Evolutionary conservation across 2,888 invertebrate species (phyloP).

Genomic region (Trichopria drosophilae): DNA sequence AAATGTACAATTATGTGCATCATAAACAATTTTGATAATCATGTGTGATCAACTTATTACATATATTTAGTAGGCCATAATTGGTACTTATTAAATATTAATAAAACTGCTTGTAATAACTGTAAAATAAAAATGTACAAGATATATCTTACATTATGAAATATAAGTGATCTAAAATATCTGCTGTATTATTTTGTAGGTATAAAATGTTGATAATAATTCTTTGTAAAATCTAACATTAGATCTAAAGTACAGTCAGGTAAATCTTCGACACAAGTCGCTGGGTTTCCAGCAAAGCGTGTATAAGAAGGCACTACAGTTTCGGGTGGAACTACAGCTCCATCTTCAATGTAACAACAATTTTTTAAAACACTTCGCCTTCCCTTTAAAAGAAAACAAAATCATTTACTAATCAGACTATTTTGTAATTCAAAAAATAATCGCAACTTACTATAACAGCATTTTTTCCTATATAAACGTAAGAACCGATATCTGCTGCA

Average conservation of each 20-base stretch:
- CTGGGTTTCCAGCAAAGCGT: constrained; percentile 85
- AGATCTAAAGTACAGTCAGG: constrained; percentile 95
- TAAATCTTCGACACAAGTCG: constrained; percentile 75
- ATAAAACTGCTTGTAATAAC: too few species aligned
- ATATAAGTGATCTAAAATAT: too few species aligned
- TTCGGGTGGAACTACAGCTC: constrained; percentile 92
- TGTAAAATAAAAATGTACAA: too few species aligned
- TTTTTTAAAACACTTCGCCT: constrained; percentile 90
- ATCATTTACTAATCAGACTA: too few species aligned
- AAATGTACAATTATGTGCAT: too few species aligned
- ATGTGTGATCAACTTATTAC: too few species aligned
- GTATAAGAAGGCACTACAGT: constrained; percentile 95
- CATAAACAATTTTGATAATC: too few species aligned
- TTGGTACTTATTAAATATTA: too few species aligned
- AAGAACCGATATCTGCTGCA: constrained; percentile 94
- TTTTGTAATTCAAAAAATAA: too few species aligned
- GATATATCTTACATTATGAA: too few species aligned
- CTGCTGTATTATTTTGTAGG: too few species aligned
- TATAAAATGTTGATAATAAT: constrained; percentile 90
- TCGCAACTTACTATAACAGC: constrained; percentile 95
- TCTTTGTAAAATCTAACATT: constrained; percentile 93
- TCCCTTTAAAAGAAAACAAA: constrained; percentile 65
- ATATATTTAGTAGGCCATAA: too few species aligned
- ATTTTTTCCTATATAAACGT: constrained; percentile 97
- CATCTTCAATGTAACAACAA: constrained; percentile 95